Percentiles rank a stretch among this genome's conserved stretches.
These are phyloP conservation scores for Anoplius nigerrimus DNA, from an alignment of 2,888 invertebrate genomes.

Conservation along the genomic window DNA sequence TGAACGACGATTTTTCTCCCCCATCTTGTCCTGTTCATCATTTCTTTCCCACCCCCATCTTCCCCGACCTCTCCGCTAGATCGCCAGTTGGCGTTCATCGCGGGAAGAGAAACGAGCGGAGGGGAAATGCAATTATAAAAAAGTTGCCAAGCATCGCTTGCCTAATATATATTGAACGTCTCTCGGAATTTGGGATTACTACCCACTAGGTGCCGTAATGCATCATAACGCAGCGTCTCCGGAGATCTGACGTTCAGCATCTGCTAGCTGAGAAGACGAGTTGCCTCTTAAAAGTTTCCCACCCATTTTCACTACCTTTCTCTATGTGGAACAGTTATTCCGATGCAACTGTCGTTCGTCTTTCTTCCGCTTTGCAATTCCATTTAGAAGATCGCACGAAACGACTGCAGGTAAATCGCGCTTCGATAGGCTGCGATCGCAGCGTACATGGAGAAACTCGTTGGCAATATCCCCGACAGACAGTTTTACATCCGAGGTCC, in stretches of 20 bases:
- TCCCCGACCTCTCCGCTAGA: conserved; percentile 10
- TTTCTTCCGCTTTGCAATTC: too few species aligned
- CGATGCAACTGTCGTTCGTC: too few species aligned
- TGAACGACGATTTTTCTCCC: conserved; percentile 31
- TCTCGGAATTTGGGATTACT: conserved; percentile 6
- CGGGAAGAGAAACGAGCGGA: conserved; percentile 26
- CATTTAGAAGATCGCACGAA: too few species aligned
- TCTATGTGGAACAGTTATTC: too few species aligned
- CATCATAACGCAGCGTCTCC: conserved; percentile 32
- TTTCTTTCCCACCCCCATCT: conserved; percentile 12
- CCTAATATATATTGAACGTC: conserved; percentile 31
- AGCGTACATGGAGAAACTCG: too few species aligned
- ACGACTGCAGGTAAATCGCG: too few species aligned
- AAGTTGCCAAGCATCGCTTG: conserved; percentile 27
- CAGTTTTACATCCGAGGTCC: too few species aligned
- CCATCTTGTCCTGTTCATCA: neutral
- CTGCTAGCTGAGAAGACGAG: too few species aligned
- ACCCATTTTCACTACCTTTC: too few species aligned
- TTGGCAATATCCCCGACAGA: too few species aligned
- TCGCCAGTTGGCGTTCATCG: neutral
- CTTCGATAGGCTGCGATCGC: too few species aligned
- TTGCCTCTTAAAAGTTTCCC: too few species aligned
- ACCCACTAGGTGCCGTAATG: conserved; percentile 26
- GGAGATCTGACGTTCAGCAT: conserved; percentile 18
- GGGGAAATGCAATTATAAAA: conserved; percentile 26